phyloP scores from a whole-genome alignment of 2,888 invertebrate genomes.

The Anoncus sp. region DNA sequence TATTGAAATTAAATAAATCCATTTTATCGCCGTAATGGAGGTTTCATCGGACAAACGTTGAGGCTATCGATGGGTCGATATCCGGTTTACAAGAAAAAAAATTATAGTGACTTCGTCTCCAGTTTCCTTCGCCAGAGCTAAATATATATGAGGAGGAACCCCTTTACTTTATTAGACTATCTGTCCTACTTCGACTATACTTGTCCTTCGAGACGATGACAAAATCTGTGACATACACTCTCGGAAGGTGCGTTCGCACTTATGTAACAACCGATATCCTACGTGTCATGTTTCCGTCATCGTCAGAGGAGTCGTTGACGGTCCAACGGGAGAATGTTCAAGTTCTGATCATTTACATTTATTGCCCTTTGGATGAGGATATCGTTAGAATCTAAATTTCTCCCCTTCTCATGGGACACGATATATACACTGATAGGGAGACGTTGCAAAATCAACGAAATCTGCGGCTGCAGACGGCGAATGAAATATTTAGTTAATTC shows the following conservation, averaged over 20 bases:
- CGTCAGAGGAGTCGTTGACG: constrained; percentile 9
- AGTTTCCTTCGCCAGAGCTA: constrained; percentile 1
- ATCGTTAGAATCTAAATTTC: background rate
- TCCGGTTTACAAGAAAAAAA: background rate
- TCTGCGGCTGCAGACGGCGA: too few relatives aligned
- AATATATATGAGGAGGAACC: constrained; percentile 4
- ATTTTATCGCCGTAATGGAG: background rate
- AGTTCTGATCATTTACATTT: constrained; percentile 32
- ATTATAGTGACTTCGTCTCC: background rate
- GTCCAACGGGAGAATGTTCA: constrained; percentile 17
- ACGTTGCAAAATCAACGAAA: too few relatives aligned
- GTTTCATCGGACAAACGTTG: background rate
- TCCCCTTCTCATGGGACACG: too few relatives aligned
- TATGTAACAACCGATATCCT: background rate
- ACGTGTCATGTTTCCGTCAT: background rate
- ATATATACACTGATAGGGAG: too few relatives aligned
- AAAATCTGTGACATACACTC: background rate
- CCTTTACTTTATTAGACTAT: constrained; percentile 43
- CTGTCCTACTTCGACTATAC: constrained; percentile 15
- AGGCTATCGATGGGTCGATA: background rate
- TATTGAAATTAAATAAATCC: constrained; percentile 1
- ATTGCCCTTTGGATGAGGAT: constrained; percentile 19
- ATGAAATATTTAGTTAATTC: too few relatives aligned
- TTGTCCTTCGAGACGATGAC: constrained; percentile 15
- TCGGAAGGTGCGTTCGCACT: background rate